Base-by-base conservation (phyloP, 1,140 invertebrate genomes). In the Bombus polaris region DNA sequence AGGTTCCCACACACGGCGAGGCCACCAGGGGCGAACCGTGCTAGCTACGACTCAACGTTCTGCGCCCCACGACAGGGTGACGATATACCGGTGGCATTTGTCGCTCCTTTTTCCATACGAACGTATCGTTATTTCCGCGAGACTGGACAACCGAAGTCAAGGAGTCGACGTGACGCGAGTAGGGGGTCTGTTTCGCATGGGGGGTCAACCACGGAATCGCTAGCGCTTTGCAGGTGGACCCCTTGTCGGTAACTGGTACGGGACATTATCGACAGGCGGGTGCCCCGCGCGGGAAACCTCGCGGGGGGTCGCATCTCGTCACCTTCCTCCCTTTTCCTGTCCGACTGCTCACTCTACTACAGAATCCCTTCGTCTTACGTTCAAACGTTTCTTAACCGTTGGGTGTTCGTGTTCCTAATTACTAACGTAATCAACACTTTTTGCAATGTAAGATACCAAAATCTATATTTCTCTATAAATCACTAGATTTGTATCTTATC, bases 121-220 rank as follows among this genome's bases (percentile, higher is more conserved):
- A 83, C 79, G 92, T 92, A 88, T 93, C 92, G 92, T 93, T 94
- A 93, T 93, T 94, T 94, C 93, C 93, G 89, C 88, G 89, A 94
- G 93, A 94, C 88, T 93, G 93, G 92, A 90, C 92, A 83, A 65
- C 44, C 72, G 57, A 53, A 90, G 86, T 90, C 88, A 83, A 85
- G 87, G 83, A 90, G 76, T 85, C 88, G 70, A 87, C 65, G 44
- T 59, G 81, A 37, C 76, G 66, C 71, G 32, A 78, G 72, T 65
- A 57, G 75, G 83, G 89, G 81, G 39, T 28, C 76, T 1, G 44
- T 66, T 81, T 90, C 87, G 87, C 84, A 90, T 73, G 89, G 88
- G 90, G 90, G 90, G 86, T 75, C 85, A 71, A 83, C 77, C 90
- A 74, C 83, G 87, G 81, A 74, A 83, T 65, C 85, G 85, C 57